Conservation (phyloP, 2,797 vertebrate species). For the Hydrophis major region DNA sequence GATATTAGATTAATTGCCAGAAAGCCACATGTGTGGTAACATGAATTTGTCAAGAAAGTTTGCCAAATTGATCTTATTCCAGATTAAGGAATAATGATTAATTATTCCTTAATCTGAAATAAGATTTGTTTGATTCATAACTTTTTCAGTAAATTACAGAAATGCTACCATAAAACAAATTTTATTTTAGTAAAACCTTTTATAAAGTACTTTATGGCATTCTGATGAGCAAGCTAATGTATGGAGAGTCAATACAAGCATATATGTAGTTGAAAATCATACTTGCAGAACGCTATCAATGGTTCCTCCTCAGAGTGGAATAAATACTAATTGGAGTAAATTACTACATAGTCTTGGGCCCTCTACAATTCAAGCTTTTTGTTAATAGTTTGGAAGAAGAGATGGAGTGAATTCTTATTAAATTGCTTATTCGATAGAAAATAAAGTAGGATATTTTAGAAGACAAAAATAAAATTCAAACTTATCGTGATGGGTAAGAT, state of each 20-base stretch:
- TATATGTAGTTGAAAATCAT: not conserved
- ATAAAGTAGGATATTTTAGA: not conserved
- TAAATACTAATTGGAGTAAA: not conserved
- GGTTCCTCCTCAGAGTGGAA: not conserved
- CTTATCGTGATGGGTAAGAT: not conserved
- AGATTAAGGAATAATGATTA: not conserved
- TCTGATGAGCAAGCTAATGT: not conserved
- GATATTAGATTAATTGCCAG: not conserved
- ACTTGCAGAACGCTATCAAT: not conserved
- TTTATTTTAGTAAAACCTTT: not conserved
- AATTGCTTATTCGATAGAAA: not conserved
- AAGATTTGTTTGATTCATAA: not conserved
- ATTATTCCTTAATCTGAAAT: not conserved
- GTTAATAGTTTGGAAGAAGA: not conserved
- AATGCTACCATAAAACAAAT: not conserved
- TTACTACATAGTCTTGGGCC: not conserved
- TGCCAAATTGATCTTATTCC: not conserved
- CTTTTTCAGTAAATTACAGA: not conserved
- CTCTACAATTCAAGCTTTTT: not conserved
- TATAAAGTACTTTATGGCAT: not conserved
- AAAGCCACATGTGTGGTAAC: not conserved
- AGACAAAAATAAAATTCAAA: not conserved
- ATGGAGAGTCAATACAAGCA: not conserved
- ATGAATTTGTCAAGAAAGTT: not conserved
- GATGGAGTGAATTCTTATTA: not conserved